Evolutionary conservation across 2,888 invertebrate species (phyloP).

Genomic region (Labia minor): DNA sequence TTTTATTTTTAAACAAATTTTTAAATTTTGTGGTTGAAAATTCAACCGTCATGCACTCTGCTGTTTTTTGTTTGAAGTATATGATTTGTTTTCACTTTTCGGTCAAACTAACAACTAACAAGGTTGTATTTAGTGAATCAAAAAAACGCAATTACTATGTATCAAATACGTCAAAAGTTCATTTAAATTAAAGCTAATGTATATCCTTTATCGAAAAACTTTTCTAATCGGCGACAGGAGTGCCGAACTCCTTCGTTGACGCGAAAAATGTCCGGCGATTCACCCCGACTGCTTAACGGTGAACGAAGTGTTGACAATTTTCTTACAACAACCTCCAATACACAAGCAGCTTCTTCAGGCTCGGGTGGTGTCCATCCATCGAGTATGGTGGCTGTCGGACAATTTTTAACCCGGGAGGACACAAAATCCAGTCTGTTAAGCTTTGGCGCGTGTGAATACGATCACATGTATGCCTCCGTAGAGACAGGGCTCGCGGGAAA

Average conservation of each 20-base stretch:
- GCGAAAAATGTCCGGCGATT: neutral
- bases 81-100: too few relatives aligned
- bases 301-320: neutral
- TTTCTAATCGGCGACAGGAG: too few relatives aligned
- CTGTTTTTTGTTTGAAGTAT: too few relatives aligned
- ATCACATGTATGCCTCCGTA: constrained; percentile 59
- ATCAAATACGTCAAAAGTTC: too few relatives aligned
- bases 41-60: too few relatives aligned
- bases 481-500: constrained; percentile 26
- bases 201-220: neutral
- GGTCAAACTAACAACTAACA: too few relatives aligned
- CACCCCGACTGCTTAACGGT: neutral
- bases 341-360: neutral
- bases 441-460: constrained; percentile 44
- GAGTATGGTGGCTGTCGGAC: neutral
- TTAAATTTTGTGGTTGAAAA: too few relatives aligned
- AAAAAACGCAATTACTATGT: too few relatives aligned
- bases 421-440: neutral
- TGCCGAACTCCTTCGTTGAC: too few relatives aligned
- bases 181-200: too few relatives aligned
- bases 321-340: neutral
- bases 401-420: neutral
- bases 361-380: neutral
- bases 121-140: too few relatives aligned
- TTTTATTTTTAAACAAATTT: too few relatives aligned